Evolutionary conservation across 2,797 vertebrate species (phyloP), one percentile per base, ranked within the genome.

Genomic region (Manis pentadactyla): DNA sequence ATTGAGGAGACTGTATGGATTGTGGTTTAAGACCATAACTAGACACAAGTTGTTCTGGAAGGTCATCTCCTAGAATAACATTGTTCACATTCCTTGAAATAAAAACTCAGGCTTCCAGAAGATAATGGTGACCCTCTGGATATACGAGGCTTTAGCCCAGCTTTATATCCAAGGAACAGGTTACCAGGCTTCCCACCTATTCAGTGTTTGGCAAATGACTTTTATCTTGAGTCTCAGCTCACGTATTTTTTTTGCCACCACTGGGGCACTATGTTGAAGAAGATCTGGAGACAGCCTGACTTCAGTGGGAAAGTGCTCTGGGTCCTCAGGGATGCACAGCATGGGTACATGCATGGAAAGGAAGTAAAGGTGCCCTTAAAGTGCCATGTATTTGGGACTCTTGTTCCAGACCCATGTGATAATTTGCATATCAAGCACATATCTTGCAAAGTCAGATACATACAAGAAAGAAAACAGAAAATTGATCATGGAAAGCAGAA

Each of bases 401-500:
- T 69, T 92, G 7, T 78, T 92, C 61, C 49, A 42, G n/a, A 71
- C 6, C 9, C 63, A 64, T 42, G 42, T 4, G 19, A 85, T 74
- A 57, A 64, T 75, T 55, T 78, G 39, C 12, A 39, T 23, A 18
- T 81, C 13, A 75, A 57, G 27, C 29, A 21, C 11, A 3, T 34
- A 39, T 74, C 57, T 74, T 69, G 11, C 64, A 83, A 88, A 74
- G 42, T 83, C 31, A 93, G n/a, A 37, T 25, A 53, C 63, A 75
- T 55, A 71, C n/a, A 71, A 95, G 21, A 90, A 83, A 87, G 6
- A 81, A 94, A 81, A 10, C 13, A 77, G 29, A 90, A 82, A 82
- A 69, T 31, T 74, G n/a, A 9, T 11, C 29, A 49, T 17, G 31
- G 18, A 82, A 77, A 77, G 39, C 25, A 92, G 29, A 75, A 27